phyloP scores from a whole-genome alignment of 2,113 vertebrate genomes.

The Peucedramus taeniatus region DNA sequence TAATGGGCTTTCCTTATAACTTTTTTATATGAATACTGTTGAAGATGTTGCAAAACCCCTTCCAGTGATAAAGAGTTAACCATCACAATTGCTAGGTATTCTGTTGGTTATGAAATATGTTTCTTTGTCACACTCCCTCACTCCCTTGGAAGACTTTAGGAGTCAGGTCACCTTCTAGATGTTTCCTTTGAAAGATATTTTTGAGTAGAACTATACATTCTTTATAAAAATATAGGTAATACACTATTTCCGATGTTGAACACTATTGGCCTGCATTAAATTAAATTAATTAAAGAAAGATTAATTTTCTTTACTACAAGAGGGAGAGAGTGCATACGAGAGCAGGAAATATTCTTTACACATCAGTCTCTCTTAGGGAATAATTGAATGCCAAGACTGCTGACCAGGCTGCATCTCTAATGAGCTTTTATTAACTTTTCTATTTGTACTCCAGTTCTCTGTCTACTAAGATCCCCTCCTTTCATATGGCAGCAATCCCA shows the following conservation, averaged over 20 bases:
- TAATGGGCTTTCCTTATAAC: not conserved
- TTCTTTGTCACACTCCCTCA: not conserved
- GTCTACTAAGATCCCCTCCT: not conserved
- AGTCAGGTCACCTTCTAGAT: not conserved
- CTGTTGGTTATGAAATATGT: not conserved
- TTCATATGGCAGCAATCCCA: not conserved
- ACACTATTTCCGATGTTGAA: not conserved
- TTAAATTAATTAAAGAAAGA: conserved; percentile 8
- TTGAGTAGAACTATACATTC: not conserved
- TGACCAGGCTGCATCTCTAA: conserved; percentile 7
- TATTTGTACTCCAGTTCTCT: not conserved
- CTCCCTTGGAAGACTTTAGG: not conserved
- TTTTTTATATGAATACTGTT: not conserved
- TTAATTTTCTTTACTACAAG: conserved; percentile 23
- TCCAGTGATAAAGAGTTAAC: not conserved
- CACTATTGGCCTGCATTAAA: not conserved
- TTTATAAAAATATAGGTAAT: not conserved
- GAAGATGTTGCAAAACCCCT: not conserved
- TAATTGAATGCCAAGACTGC: not conserved
- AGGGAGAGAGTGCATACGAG: not conserved
- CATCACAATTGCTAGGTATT: not conserved
- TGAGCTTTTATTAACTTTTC: conserved; percentile 44
- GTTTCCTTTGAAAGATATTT: not conserved
- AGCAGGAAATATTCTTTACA: conserved; percentile 52
- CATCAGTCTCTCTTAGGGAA: conserved; percentile 19